These are phyloP conservation scores for Candidula unifasciata DNA, from an alignment of 2,888 invertebrate species.

Conservation along the genomic window DNA sequence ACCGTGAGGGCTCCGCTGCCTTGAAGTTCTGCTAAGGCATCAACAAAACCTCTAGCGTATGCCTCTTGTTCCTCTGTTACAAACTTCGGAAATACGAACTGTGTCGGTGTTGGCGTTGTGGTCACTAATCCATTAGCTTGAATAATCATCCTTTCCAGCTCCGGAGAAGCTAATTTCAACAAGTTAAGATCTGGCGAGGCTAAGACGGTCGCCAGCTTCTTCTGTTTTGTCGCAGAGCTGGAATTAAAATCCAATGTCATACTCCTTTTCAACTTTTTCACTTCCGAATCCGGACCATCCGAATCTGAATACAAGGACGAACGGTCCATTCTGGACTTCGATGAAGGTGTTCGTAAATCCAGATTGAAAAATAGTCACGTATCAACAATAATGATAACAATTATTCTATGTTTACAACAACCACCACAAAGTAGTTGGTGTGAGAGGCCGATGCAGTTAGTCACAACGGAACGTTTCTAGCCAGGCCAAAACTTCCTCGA, in stretches of 20 bases:
- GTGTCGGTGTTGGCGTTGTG: constrained; percentile 84
- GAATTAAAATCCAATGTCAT: constrained; percentile 88
- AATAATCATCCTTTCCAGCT: constrained; percentile 92
- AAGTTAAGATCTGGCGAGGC: constrained; percentile 87
- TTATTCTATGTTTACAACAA: too few relatives aligned
- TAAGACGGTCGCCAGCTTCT: constrained; percentile 68
- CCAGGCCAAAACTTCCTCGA: constrained; percentile 20
- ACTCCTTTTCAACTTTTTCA: constrained; percentile 85
- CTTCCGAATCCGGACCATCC: constrained; percentile 71
- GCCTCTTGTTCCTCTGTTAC: constrained; percentile 89
- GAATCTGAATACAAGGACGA: constrained; percentile 54
- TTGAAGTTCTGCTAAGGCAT: constrained; percentile 89
- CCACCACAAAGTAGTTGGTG: too few relatives aligned
- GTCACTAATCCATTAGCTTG: constrained; percentile 77
- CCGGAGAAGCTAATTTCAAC: constrained; percentile 91
- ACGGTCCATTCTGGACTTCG: constrained; percentile 58
- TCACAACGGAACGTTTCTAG: constrained; percentile 42
- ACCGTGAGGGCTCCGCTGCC: constrained; percentile 51
- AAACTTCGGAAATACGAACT: constrained; percentile 81
- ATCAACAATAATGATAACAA: constrained; percentile 37
- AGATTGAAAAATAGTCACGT: constrained; percentile 53
- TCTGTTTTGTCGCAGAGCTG: constrained; percentile 64
- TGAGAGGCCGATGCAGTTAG: constrained; percentile 49
- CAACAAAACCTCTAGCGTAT: constrained; percentile 80
- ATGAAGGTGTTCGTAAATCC: constrained; percentile 56